Conservation (phyloP, 2,888 invertebrate species). For the Microchrysa polita region DNA sequence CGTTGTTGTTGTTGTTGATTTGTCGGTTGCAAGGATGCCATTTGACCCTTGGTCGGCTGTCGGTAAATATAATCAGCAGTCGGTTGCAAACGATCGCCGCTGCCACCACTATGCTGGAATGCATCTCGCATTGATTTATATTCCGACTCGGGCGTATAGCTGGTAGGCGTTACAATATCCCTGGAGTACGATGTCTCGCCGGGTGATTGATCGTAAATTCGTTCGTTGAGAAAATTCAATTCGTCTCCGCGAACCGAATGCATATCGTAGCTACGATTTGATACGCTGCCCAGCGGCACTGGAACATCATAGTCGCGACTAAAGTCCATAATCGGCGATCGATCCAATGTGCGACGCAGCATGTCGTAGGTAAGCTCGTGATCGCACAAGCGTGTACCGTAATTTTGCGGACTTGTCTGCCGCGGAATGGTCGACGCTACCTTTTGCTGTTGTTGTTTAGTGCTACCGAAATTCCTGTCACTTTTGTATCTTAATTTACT, state of each 20-base stretch:
- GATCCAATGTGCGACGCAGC: conserved; percentile 59
- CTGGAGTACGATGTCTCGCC: conserved; percentile 57
- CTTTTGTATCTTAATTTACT: conserved; percentile 57
- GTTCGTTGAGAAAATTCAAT: conserved; percentile 61
- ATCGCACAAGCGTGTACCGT: conserved; percentile 63
- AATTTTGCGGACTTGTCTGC: conserved; percentile 62
- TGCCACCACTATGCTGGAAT: conserved; percentile 15
- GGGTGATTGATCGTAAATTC: conserved; percentile 57
- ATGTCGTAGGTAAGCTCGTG: conserved; percentile 64
- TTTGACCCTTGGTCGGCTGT: conserved; percentile 50
- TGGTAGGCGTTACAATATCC: conserved; percentile 54
- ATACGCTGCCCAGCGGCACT: conserved; percentile 49
- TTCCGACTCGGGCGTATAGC: conserved; percentile 55
- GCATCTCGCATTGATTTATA: conserved; percentile 50
- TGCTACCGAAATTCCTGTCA: conserved; percentile 48
- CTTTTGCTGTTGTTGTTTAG: conserved; percentile 7
- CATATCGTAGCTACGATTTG: conserved; percentile 59
- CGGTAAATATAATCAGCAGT: conserved; percentile 54
- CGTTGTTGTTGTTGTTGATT: conserved; percentile 50
- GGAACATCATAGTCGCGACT: conserved; percentile 59
- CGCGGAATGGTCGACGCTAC: conserved; percentile 49
- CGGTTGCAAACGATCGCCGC: conserved; percentile 51
- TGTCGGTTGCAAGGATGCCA: neutral
- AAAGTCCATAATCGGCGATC: conserved; percentile 63
- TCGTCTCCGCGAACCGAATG: conserved; percentile 62